Evolutionary conservation across 2,888 invertebrate genomes (phyloP).

Genomic region (Drosophila pseudotalamancana): DNA sequence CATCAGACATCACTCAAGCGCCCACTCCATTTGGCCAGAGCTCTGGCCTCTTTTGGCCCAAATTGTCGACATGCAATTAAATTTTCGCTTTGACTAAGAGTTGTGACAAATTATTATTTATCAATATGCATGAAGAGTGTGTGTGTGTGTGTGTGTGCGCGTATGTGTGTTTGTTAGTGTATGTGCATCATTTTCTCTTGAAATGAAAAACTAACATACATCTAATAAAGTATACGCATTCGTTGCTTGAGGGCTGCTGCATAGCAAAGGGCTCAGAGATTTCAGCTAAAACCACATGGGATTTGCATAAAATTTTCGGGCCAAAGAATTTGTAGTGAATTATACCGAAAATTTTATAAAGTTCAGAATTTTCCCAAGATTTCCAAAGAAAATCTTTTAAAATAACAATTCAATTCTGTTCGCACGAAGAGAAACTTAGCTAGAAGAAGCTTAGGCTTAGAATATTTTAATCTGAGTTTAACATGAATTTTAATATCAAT

Average conservation of each 20-base stretch:
- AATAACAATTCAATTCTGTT: background rate
- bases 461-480: too few relatives aligned
- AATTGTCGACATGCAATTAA: constrained; percentile 49
- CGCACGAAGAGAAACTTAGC: background rate
- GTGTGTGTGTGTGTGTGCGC: background rate
- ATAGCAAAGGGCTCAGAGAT: constrained; percentile 1
- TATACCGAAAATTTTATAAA: constrained; percentile 4
- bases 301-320: constrained; percentile 46
- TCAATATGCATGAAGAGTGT: constrained; percentile 38
- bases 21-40: background rate
- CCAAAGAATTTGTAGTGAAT: constrained; percentile 1
- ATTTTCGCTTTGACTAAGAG: constrained; percentile 45
- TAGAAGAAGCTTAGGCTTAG: too few relatives aligned
- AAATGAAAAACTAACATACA: constrained; percentile 62
- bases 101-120: constrained; percentile 57
- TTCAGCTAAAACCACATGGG: constrained; percentile 19
- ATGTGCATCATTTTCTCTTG: constrained; percentile 45
- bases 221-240: constrained; percentile 13
- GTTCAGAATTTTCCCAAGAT: background rate
- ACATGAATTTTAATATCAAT: background rate
- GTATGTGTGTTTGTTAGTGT: background rate
- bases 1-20: background rate
- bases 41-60: background rate
- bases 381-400: background rate
- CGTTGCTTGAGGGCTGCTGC: background rate